Evolutionary conservation across 2,797 vertebrate species (phyloP).

Genomic region (Sylvilagus floridanus): DNA sequence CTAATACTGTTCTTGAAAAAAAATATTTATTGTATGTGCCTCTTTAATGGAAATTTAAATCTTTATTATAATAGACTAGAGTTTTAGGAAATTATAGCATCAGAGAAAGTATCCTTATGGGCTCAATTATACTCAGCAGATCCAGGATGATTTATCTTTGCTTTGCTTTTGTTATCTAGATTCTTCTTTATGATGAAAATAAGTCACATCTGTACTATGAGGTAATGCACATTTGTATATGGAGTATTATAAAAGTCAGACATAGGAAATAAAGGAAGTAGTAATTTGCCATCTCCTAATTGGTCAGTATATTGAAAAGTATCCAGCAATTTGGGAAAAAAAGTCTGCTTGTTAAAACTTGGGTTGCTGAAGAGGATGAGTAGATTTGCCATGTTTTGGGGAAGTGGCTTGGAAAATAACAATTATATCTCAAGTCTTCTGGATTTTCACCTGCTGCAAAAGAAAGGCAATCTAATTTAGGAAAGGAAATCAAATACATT

Average conservation of each 20-base stretch:
- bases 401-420: not conserved
- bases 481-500: slow-evolving; percentile 38
- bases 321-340: not conserved
- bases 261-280: not conserved
- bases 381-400: not conserved
- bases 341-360: not conserved
- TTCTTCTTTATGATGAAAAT: not conserved
- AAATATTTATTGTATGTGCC: not conserved
- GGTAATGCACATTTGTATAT: not conserved
- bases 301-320: not conserved
- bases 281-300: not conserved
- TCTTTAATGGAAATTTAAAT: not conserved
- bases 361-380: not conserved
- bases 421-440: not conserved
- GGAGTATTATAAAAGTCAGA: not conserved
- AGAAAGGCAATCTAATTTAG: not conserved
- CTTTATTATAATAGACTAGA: not conserved
- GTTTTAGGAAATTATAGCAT: not conserved
- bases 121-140: not conserved
- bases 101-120: not conserved
- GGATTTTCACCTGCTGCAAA: slow-evolving; percentile 14
- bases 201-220: not conserved
- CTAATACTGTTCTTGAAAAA: not conserved
- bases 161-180: not conserved
- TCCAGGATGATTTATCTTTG: not conserved